Base-by-base conservation (phyloP, 1,140 invertebrate species). In the Microplitis demolitor region DNA sequence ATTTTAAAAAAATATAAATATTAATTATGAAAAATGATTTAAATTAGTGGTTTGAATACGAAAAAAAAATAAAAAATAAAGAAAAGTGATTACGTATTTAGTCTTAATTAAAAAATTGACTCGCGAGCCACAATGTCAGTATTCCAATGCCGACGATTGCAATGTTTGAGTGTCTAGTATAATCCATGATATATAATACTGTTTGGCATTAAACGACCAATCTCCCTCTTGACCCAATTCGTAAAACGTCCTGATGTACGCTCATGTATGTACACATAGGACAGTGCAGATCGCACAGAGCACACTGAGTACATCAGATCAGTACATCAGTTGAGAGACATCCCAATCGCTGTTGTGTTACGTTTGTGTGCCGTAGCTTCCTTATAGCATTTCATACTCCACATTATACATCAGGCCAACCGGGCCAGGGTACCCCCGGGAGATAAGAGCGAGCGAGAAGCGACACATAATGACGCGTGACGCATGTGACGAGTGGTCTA, bases 221-320 rank as follows among this genome's bases (percentile, higher is more conserved):
- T 80, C 81, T 81, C 80, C 80, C 81, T 82, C 80, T 78, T 82
- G 81, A 81, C 79, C 81, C 76, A 82, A 81, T 81, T 82, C 76
- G 77, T 76, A 78, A 79, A 82, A 74, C 79, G 77, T 78, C 78
- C 78, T 79, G 79, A 76, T 68, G 72, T 73, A 74, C 74, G 74
- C 76, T 78, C 13, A 58, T 61, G 54, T 69, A 53, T 31, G 33
- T 35, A 63, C 4, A 54, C 14, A 62, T n/a, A 14, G 9, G 13
- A 6, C 45, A 50, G 1, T 9, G 45, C 13, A 13, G 1, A 13
- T 9, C 45, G 45, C 6, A 54, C n/a, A n/a, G n/a, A n/a, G n/a
- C n/a, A n/a, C n/a, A n/a, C n/a, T n/a, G n/a, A n/a, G n/a, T n/a
- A n/a, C n/a, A n/a, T n/a, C n/a, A n/a, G n/a, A n/a, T n/a, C 53